Percentiles rank a stretch among this genome's conserved stretches.
These are phyloP conservation scores for Argya squamiceps DNA, from an alignment of 2,797 vertebrate species.

Conservation along the genomic window DNA sequence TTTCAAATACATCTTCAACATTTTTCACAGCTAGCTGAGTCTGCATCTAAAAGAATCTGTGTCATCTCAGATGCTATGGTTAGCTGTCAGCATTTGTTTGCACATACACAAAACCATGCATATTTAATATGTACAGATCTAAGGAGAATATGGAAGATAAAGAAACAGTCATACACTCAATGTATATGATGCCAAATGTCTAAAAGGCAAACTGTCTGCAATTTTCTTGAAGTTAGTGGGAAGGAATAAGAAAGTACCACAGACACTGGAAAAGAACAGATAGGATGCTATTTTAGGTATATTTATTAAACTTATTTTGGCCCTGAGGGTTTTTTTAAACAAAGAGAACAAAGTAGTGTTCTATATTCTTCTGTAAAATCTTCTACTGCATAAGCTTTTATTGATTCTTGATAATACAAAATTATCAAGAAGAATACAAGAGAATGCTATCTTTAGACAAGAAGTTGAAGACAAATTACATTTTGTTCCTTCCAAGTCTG, in stretches of 20 bases:
- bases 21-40: background rate
- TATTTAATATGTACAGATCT: background rate
- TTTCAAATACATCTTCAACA: background rate
- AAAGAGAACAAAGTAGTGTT: background rate
- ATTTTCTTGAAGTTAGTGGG: background rate
- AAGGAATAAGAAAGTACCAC: background rate
- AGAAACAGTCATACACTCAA: background rate
- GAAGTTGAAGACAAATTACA: conserved; percentile 12
- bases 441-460: background rate
- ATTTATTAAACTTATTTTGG: background rate
- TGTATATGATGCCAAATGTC: background rate
- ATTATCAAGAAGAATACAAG: background rate
- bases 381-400: background rate
- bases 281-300: background rate
- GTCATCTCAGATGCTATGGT: background rate
- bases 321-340: background rate
- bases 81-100: background rate
- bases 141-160: background rate
- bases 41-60: background rate
- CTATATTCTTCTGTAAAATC: background rate
- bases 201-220: background rate
- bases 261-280: background rate
- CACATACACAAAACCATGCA: background rate
- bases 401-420: background rate
- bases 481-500: conserved; percentile 29